Percentiles rank a stretch among this genome's conserved stretches.
Evolutionary conservation across 92 coral and sea anemone species (phyloP).

Genomic region (Palythoa grandiflora): DNA sequence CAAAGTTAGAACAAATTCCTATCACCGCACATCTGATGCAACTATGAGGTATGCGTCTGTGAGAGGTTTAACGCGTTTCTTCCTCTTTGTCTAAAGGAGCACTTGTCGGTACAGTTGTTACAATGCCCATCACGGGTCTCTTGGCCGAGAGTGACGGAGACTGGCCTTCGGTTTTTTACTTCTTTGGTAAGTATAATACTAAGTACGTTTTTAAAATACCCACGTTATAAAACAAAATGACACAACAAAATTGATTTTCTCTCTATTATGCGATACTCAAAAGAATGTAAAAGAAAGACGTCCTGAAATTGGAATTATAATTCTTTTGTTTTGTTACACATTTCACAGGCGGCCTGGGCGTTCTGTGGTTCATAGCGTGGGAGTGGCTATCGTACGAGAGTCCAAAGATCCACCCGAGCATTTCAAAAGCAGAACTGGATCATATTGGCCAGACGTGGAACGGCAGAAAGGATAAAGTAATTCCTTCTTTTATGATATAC

Average conservation of each 20-base stretch:
- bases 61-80: not conserved
- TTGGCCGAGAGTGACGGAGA: conserved; percentile 70
- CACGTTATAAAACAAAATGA: not conserved
- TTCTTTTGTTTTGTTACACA: not conserved
- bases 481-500: too few relatives aligned
- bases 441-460: conserved; percentile 64
- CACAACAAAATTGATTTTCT: too few relatives aligned
- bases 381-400: conserved; percentile 59
- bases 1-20: too few relatives aligned
- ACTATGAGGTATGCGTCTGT: too few relatives aligned
- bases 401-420: conserved; percentile 61
- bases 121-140: conserved; percentile 76
- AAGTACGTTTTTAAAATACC: not conserved
- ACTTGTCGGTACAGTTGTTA: conserved; percentile 71
- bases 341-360: conserved; percentile 54
- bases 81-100: conserved; percentile 49
- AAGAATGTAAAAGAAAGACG: too few relatives aligned
- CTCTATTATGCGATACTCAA: too few relatives aligned
- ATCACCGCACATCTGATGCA: too few relatives aligned
- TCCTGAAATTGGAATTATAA: too few relatives aligned
- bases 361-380: conserved; percentile 67
- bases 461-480: conserved; percentile 28
- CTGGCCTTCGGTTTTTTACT: conserved; percentile 83
- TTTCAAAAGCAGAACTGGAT: conserved; percentile 59
- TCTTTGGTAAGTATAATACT: conserved; percentile 63